Evolutionary conservation across 64 coral and sea anemone genomes (phyloP).

Genomic region (Montipora capricornis): DNA sequence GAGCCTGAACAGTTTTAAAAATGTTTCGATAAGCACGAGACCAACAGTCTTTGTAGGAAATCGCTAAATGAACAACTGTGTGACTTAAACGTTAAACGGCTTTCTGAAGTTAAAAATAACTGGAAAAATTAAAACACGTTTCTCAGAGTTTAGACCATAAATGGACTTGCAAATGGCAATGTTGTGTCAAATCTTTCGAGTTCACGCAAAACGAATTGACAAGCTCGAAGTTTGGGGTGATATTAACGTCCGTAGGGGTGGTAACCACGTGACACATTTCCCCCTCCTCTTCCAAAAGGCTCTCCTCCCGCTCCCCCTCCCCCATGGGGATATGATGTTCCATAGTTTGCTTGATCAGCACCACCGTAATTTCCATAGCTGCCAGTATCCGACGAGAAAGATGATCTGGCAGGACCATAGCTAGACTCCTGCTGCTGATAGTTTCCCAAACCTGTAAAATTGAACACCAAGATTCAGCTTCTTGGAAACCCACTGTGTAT

Average conservation of each 20-base stretch:
- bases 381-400: constrained; percentile 36
- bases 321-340: background rate
- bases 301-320: constrained; percentile 38
- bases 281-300: constrained; percentile 62
- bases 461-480: background rate
- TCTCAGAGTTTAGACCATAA: background rate
- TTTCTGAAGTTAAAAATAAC: too few relatives aligned
- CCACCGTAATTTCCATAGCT: constrained; percentile 24
- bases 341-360: constrained; percentile 21
- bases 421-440: constrained; percentile 71
- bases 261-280: constrained; percentile 50
- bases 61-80: too few relatives aligned
- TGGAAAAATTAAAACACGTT: too few relatives aligned
- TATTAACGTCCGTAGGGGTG: constrained; percentile 68
- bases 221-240: background rate
- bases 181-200: background rate
- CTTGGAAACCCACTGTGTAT: background rate
- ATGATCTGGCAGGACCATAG: constrained; percentile 66
- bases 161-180: background rate
- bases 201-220: background rate
- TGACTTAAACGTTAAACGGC: too few relatives aligned
- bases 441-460: constrained; percentile 53
- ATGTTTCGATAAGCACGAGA: too few relatives aligned
- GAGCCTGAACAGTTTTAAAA: too few relatives aligned
- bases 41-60: too few relatives aligned